Base-by-base conservation (phyloP, 2,113 vertebrate species). In the Mustela nigripes region DNA sequence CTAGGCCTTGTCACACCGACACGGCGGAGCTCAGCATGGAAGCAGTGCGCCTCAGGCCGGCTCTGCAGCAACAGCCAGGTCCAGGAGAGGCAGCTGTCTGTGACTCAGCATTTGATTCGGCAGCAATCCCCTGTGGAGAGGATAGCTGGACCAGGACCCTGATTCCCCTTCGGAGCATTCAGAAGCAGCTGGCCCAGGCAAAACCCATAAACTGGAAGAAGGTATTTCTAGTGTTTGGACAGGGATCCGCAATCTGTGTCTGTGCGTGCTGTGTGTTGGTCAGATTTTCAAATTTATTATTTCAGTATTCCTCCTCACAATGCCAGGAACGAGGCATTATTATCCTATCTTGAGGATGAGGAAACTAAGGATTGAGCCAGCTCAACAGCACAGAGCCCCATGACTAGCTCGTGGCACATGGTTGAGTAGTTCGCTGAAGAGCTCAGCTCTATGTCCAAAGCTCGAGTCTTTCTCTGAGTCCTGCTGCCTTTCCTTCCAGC, bases 181-280 rank as follows among this genome's bases (percentile, higher is more conserved):
- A 1, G 65, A 63, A 85, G 12, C 79, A 28, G 76, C n/a, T 63
- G 81, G 45, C 69, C 39, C 0, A 2, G 48, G 60, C 18, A 2
- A 28, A 48, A 45, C 89, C 90, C 74, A 48, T 42, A 78, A 83
- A 50, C 1, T 63, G 39, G 65, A 53, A 15, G 28, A 71, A 36
- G 60, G 36, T 94, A 86, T 85, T 95, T 86, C 79, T 86, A 82
- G 94, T 36, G 48, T 60, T 89, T 74, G 42, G 45, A n/a, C 0
- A 79, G 58, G 82, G 84, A 92, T 15, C 12, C 14, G n/a, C 53
- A 45, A 5, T 26, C 53, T n/a, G 7, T 12, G 9, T 33, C 36
- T 36, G 14, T 36, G 14, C 36, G 83, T 19, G 1, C 36, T 14
- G 15, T 31, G 65, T 18, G 22, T 15, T 21, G 50, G 42, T 24